These are phyloP conservation scores for Aphrocallistes beatrix DNA, from an alignment of 37 sponge, comb jelly and placozoan species.

Conservation along the genomic window DNA sequence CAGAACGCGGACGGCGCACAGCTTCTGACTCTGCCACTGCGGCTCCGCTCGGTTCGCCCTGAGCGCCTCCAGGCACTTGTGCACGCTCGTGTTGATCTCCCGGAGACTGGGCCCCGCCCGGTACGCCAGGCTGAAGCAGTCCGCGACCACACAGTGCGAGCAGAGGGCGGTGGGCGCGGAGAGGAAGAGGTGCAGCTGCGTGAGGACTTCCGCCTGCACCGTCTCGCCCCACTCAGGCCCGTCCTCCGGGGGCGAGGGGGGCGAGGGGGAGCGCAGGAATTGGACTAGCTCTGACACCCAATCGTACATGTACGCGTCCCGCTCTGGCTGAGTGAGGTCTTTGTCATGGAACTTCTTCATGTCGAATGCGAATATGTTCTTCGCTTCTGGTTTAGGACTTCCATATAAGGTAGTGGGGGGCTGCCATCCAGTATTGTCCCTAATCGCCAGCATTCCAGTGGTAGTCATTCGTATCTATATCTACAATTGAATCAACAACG, in stretches of 20 bases:
- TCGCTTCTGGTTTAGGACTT: background rate
- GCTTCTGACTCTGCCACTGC: background rate
- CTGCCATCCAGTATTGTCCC: background rate
- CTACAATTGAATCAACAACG: too few species aligned
- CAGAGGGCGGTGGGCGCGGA: background rate
- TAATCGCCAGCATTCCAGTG: conserved; percentile 12
- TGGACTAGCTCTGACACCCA: background rate
- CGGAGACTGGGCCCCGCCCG: background rate
- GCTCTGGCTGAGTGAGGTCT: background rate
- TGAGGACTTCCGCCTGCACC: background rate
- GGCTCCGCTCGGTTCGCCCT: background rate
- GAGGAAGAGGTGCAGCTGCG: background rate
- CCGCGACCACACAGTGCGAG: background rate
- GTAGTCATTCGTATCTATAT: too few species aligned
- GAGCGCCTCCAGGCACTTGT: background rate
- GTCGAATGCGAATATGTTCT: conserved; percentile 2
- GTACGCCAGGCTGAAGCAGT: background rate
- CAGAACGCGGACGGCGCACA: background rate
- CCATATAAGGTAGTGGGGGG: background rate
- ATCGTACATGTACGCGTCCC: conserved; percentile 16
- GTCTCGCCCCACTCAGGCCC: background rate
- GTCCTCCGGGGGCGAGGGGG: background rate
- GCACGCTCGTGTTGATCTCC: background rate
- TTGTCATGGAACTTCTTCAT: background rate
- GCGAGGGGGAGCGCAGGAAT: background rate